phyloP scores from a whole-genome alignment of 2,888 invertebrate genomes.

The Drosophila imparisetae region DNA sequence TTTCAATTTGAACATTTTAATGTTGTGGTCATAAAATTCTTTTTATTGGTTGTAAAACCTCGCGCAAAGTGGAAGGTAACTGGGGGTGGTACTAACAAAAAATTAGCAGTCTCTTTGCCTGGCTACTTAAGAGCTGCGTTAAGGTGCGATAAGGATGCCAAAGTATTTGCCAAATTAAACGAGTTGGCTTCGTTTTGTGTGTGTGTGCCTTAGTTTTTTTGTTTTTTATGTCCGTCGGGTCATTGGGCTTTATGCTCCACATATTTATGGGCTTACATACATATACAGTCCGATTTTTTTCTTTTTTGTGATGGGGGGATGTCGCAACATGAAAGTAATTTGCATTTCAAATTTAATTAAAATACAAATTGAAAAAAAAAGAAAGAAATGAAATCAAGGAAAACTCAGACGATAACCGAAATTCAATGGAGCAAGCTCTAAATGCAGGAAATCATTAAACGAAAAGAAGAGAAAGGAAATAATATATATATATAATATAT shows the following conservation, averaged over 20 bases:
- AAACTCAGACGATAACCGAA: slow-evolving; percentile 7
- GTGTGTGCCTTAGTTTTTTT: slow-evolving; percentile 4
- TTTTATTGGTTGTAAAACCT: slow-evolving; percentile 77
- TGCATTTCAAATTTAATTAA: slow-evolving; percentile 68
- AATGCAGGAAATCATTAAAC: slow-evolving; percentile 22
- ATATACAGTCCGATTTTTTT: background rate
- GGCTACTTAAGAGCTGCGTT: slow-evolving; percentile 69
- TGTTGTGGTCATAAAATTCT: slow-evolving; percentile 80
- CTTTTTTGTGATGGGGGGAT: background rate
- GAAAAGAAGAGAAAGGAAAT: slow-evolving; percentile 5
- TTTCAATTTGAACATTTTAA: slow-evolving; percentile 78
- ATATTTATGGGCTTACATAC: slow-evolving; percentile 24
- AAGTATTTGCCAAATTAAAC: slow-evolving; percentile 72
- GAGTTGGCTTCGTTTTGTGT: slow-evolving; percentile 43
- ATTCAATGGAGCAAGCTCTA: slow-evolving; percentile 37
- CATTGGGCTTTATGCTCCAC: slow-evolving; percentile 52
- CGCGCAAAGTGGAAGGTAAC: slow-evolving; percentile 9
- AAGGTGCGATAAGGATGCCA: slow-evolving; percentile 71
- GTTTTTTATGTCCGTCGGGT: slow-evolving; percentile 40
- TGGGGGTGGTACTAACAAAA: slow-evolving; percentile 19
- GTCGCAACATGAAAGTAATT: slow-evolving; percentile 46
- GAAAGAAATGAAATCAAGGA: slow-evolving; percentile 31
- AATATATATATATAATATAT: background rate
- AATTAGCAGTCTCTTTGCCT: slow-evolving; percentile 72
- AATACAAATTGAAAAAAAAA: slow-evolving; percentile 58